Evolutionary conservation across 2,797 vertebrate species (phyloP).

Genomic region (Sandelia bainsii): DNA sequence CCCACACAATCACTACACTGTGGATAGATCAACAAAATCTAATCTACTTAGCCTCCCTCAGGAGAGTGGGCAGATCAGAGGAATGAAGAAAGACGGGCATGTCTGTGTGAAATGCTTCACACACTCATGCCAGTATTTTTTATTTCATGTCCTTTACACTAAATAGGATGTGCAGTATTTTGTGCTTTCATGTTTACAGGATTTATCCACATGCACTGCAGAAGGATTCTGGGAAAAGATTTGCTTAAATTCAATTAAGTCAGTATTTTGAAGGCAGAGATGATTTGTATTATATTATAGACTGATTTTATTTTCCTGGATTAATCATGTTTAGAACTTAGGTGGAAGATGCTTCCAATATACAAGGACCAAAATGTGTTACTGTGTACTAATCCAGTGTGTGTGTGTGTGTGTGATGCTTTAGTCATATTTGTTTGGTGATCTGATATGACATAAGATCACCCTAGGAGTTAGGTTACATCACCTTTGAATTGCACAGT

Average conservation of each 20-base stretch:
- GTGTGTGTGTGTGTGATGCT: slow-evolving; percentile 6
- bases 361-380: no score
- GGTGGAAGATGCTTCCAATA: no score
- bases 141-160: slow-evolving; percentile 27
- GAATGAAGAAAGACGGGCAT: slow-evolving; percentile 26
- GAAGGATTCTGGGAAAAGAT: slow-evolving; percentile 11
- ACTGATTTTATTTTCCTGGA: no score
- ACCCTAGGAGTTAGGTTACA: slow-evolving; percentile 33
- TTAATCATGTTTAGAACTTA: no score
- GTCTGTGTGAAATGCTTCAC: slow-evolving; percentile 50
- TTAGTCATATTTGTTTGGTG: not conserved
- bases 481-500: slow-evolving; percentile 28
- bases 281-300: no score
- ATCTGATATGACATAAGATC: slow-evolving; percentile 45
- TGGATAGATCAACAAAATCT: slow-evolving; percentile 36
- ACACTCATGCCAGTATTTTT: slow-evolving; percentile 31
- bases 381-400: not conserved
- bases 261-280: not conserved
- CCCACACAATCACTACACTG: slow-evolving; percentile 34
- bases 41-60: slow-evolving; percentile 41
- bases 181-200: slow-evolving; percentile 41
- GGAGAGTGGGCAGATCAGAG: slow-evolving; percentile 59
- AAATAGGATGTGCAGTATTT: slow-evolving; percentile 30
- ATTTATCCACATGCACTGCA: slow-evolving; percentile 16
- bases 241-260: not conserved